Evolutionary conservation across 2,888 invertebrate species (phyloP).

Genomic region (Endotricha flammealis): DNA sequence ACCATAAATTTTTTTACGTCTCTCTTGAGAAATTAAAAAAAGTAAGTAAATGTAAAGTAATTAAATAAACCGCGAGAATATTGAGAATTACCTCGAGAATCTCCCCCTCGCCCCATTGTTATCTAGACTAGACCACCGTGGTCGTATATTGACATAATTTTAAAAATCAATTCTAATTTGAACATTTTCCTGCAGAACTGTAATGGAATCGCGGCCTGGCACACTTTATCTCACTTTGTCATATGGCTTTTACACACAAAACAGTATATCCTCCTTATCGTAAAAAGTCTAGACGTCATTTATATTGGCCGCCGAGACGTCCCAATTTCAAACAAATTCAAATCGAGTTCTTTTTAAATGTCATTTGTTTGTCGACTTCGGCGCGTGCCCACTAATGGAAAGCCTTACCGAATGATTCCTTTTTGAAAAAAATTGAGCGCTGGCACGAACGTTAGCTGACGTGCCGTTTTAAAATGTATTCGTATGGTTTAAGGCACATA

Average conservation of each 20-base stretch:
- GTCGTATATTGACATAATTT: too few relatives aligned
- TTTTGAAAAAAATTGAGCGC: constrained; percentile 48
- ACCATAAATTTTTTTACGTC: too few relatives aligned
- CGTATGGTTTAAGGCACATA: constrained; percentile 19
- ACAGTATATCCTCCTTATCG: constrained; percentile 35
- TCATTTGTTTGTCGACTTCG: constrained; percentile 67
- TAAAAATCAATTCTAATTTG: too few relatives aligned
- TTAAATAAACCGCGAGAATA: too few relatives aligned
- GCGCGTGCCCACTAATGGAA: constrained; percentile 75
- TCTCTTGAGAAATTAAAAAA: too few relatives aligned
- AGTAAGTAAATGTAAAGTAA: too few relatives aligned
- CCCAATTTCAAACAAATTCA: constrained; percentile 63
- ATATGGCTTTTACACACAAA: constrained; percentile 9
- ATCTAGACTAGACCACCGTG: too few relatives aligned
- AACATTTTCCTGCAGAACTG: constrained; percentile 1
- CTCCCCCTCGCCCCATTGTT: too few relatives aligned
- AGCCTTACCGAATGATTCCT: constrained; percentile 56
- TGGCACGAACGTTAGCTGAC: constrained; percentile 40
- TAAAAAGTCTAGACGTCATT: constrained; percentile 67
- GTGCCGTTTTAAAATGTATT: constrained; percentile 23
- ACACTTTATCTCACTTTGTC: constrained; percentile 8
- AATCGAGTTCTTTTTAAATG: constrained; percentile 69
- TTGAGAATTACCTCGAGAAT: too few relatives aligned
- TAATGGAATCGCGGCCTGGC: neutral
- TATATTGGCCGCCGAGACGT: constrained; percentile 53